phyloP scores from a whole-genome alignment of 2,797 vertebrate species.

The Serranus cabrilla region DNA sequence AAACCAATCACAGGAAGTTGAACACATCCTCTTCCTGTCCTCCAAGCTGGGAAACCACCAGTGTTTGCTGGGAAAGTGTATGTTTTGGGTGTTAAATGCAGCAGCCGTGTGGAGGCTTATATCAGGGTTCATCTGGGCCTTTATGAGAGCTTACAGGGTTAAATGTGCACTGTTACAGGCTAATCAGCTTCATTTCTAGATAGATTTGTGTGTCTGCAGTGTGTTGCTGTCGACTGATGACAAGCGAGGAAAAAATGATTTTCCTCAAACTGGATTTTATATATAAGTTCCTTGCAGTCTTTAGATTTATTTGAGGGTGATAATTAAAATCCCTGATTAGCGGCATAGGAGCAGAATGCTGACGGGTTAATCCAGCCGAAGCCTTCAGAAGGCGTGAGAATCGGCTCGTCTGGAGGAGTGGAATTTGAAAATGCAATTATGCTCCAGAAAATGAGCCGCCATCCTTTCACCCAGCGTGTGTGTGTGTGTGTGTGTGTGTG shows the following conservation, averaged over 20 bases:
- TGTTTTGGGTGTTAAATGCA: slow-evolving; percentile 5
- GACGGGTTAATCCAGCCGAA: slow-evolving; percentile 63
- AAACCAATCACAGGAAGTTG: slow-evolving; percentile 44
- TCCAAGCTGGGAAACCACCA: slow-evolving; percentile 33
- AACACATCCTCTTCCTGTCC: slow-evolving; percentile 45
- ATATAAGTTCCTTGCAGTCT: slow-evolving; percentile 18
- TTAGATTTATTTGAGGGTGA: slow-evolving; percentile 6
- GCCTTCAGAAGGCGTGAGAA: slow-evolving; percentile 50
- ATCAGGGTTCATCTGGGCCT: not conserved
- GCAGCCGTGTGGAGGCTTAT: not conserved
- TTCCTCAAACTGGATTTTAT: slow-evolving; percentile 40
- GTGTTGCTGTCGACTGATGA: not conserved
- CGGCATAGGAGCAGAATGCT: slow-evolving; percentile 36
- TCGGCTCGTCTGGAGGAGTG: slow-evolving; percentile 25
- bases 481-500: slow-evolving; percentile 18
- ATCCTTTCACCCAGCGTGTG: slow-evolving; percentile 22
- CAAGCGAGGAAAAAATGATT: slow-evolving; percentile 6
- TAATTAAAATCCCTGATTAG: slow-evolving; percentile 70
- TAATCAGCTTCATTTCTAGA: slow-evolving; percentile 34
- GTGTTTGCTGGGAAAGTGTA: not conserved
- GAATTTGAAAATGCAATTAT: slow-evolving; percentile 63
- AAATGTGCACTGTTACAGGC: slow-evolving; percentile 11
- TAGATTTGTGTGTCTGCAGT: slow-evolving; percentile 13
- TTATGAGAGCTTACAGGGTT: slow-evolving; percentile 13
- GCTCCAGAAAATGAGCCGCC: slow-evolving; percentile 41